phyloP scores from a whole-genome alignment of 1,140 invertebrate species.

The Hyles euphorbiae region DNA sequence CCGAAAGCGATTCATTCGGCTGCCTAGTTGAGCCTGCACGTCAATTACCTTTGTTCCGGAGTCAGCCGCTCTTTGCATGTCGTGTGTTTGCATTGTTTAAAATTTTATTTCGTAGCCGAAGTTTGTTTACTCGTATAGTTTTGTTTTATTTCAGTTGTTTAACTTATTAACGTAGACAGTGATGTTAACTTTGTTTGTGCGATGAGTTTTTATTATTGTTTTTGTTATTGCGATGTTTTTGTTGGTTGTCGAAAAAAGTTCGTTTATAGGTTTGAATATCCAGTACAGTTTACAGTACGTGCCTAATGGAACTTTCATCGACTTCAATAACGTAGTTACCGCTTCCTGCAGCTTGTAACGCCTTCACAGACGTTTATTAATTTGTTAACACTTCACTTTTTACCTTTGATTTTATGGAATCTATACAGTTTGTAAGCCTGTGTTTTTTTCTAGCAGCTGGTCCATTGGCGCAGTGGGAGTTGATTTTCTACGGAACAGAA shows the following conservation, averaged over 20 bases:
- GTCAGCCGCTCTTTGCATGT: constrained; percentile 52
- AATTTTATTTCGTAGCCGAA: constrained; percentile 41
- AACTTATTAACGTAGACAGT: constrained; percentile 22
- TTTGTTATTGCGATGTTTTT: constrained; percentile 9
- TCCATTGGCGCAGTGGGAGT: constrained; percentile 80
- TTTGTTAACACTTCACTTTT: constrained; percentile 4
- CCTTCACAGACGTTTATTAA: constrained; percentile 1
- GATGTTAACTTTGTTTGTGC: constrained; percentile 14
- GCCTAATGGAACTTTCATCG: background rate
- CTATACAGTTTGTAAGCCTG: no score
- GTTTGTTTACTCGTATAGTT: constrained; percentile 31
- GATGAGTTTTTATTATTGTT: constrained; percentile 16
- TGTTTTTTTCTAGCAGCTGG: constrained; percentile 47
- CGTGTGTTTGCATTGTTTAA: constrained; percentile 47
- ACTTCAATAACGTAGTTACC: constrained; percentile 5
- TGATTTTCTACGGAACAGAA: constrained; percentile 87
- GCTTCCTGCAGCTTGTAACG: constrained; percentile 14
- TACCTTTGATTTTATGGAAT: no score
- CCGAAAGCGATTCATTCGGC: constrained; percentile 43
- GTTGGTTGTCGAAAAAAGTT: constrained; percentile 11
- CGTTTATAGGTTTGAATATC: background rate
- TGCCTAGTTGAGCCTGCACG: constrained; percentile 50
- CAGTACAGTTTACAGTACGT: no score
- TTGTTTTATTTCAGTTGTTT: constrained; percentile 25
- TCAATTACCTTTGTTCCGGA: constrained; percentile 51